Evolutionary conservation across 2,113 vertebrate genomes (phyloP), one percentile per base, ranked within the genome.

Genomic region (Protomyctophum bolini): DNA sequence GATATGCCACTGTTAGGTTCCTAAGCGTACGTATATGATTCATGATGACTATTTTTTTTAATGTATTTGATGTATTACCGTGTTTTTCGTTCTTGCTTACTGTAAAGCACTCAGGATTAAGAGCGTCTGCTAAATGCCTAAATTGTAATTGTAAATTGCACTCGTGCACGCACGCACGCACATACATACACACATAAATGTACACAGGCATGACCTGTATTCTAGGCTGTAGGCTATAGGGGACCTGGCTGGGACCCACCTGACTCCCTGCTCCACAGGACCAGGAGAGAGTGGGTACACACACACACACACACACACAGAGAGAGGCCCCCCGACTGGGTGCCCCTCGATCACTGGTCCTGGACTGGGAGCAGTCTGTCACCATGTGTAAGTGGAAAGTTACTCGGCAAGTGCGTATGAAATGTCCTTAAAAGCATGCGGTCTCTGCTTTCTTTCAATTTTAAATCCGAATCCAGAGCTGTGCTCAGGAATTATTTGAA

Each of bases 331-430:
- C 75, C n/a, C n/a, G 29, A 75, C 70, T 61, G 62, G 65, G 67
- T 47, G 64, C 41, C 46, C 29, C 55, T 68, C 63, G n/a, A n/a
- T n/a, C n/a, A 11, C 79, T 82, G 82, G 81, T 86, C 68, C 73
- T 81, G 29, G 73, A 80, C 76, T 74, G 68, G 78, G 69, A 62
- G 63, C 71, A 80, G 63, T 73, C 80, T 86, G 84, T 88, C 48
- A 4, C 69, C 10, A 12, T 57, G 15, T 49, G n/a, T n/a, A 33
- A 66, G 8, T 45, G 48, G 56, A 77, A 58, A 60, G n/a, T 47
- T 47, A 3, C 45, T 57, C 10, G 55, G n/a, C n/a, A n/a, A 52
- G 45, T 33, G 6, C 46, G 54, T 2, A 46, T 11, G 21, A 29
- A 55, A 21, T 51, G 14, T 14, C 33, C 58, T 50, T 8, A 28